These are phyloP conservation scores for Hypomecis punctinalis DNA, from an alignment of 2,888 invertebrate genomes.

Conservation along the genomic window DNA sequence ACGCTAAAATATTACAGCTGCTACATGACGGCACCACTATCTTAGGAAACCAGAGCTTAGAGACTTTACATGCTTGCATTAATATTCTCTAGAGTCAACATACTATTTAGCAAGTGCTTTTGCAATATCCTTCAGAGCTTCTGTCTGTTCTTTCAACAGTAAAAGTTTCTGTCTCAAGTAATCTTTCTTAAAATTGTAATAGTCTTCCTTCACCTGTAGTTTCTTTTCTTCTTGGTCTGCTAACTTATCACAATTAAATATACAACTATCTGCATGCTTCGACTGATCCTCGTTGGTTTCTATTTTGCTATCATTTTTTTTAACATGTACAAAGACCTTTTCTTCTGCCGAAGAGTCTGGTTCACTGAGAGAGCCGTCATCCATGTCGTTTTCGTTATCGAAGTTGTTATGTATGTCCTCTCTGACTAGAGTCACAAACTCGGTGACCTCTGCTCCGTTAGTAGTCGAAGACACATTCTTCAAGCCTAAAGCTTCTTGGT, in stretches of 20 bases:
- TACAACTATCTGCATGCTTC: slow-evolving; percentile 61
- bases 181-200: slow-evolving; percentile 75
- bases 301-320: slow-evolving; percentile 39
- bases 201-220: slow-evolving; percentile 72
- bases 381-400: slow-evolving; percentile 29
- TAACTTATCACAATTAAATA: slow-evolving; percentile 70
- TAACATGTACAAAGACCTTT: slow-evolving; percentile 57
- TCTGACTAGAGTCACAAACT: slow-evolving; percentile 58
- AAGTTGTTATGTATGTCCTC: slow-evolving; percentile 53
- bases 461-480: slow-evolving; percentile 59
- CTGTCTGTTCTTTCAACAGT: slow-evolving; percentile 72
- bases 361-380: slow-evolving; percentile 57
- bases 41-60: too few relatives aligned
- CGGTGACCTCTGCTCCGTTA: slow-evolving; percentile 58
- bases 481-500: slow-evolving; percentile 67
- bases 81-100: too few relatives aligned
- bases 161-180: slow-evolving; percentile 74
- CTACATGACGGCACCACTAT: too few relatives aligned
- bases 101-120: slow-evolving; percentile 61
- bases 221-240: slow-evolving; percentile 70
- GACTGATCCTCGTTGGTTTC: slow-evolving; percentile 52
- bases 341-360: slow-evolving; percentile 62
- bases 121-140: slow-evolving; percentile 75
- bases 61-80: too few relatives aligned
- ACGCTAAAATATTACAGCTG: too few relatives aligned